phyloP scores from a whole-genome alignment of 1,140 invertebrate genomes.

The Rhyzopertha dominica region DNA sequence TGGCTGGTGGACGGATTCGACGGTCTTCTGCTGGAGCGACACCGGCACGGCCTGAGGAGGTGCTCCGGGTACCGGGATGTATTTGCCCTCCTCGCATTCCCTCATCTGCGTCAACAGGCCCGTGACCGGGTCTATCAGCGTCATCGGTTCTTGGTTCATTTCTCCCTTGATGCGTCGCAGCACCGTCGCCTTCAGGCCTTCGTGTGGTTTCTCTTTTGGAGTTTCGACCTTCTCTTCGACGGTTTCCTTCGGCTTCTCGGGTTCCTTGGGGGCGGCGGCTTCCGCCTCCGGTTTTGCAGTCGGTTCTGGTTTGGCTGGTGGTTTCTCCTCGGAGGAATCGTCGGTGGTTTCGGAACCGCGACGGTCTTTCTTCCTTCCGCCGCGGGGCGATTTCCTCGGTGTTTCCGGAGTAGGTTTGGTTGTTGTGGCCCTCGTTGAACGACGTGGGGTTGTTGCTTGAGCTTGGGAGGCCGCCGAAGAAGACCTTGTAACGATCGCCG shows the following conservation, averaged over 20 bases:
- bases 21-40: no score
- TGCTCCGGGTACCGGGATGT: conserved; percentile 55
- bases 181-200: conserved; percentile 39
- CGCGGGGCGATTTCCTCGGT: conserved; percentile 58
- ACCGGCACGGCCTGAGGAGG: no score
- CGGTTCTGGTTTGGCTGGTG: no score
- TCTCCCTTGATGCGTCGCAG: conserved; percentile 41
- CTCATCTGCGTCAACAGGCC: conserved; percentile 67
- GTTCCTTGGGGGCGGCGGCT: conserved; percentile 30
- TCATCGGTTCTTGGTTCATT: conserved; percentile 51
- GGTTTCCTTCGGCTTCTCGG: conserved; percentile 23
- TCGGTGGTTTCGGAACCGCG: conserved; percentile 59
- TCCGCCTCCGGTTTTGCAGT: conserved; percentile 17
- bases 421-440: conserved; percentile 38
- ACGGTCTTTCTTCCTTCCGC: conserved; percentile 52
- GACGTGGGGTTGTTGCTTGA: conserved; percentile 30
- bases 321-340: conserved; percentile 56
- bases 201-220: conserved; percentile 32
- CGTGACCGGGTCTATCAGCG: conserved; percentile 70
- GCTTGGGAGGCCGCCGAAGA: conserved; percentile 36
- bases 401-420: conserved; percentile 27
- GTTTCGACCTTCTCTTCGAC: conserved; percentile 17
- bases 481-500: conserved; percentile 40
- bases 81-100: conserved; percentile 67
- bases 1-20: no score